Base-by-base conservation (phyloP, 2,888 invertebrate genomes). In the Synergus laeviventris region DNA sequence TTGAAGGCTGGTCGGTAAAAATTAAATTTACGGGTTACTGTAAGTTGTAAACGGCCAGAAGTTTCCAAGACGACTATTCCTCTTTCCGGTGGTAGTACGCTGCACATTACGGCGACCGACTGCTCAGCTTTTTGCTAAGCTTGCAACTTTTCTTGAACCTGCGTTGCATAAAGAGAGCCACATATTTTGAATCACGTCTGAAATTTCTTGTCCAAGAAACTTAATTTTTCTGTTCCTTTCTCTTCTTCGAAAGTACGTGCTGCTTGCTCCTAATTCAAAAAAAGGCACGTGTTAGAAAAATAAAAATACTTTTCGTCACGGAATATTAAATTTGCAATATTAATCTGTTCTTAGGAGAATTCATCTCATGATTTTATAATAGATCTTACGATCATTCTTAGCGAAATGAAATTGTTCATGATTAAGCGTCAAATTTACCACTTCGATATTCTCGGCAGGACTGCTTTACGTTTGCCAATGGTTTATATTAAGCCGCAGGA, bases 21-120 rank as follows among this genome's bases (percentile, higher is more conserved):
- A 88, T 86, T 85, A 88, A 87, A 89, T 89, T 89, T 89, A 88
- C 88, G 87, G 87, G 87, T 88, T 87, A 87, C 86, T 86, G 88
- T 88, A 88, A 88, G 86, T 87, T 85, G 86, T 84, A 85, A 88
- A 85, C 87, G 86, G 84, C 81, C 82, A 83, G 84, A 88, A 89
- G 84, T 89, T 89, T 86, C 83, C 83, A 85, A 86, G 87, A 87
- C 85, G 86, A 87, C 86, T 86, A 85, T 85, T 84, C 79, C 81
- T 79, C 79, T 80, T 81, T 83, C 81, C 82, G 81, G 81, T 81
- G 81, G 39, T 24, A 70, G 45, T 61, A 60, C 49, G 60, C 66
- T 36, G 73, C 81, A 81, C 78, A 82, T 84, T 86, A 83, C 79
- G 81, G 56, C 61, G 60, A 70, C 56, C 66, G 24, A 42, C 59